phyloP scores from a whole-genome alignment of 2,797 vertebrate species.

The Mus caroli region DNA sequence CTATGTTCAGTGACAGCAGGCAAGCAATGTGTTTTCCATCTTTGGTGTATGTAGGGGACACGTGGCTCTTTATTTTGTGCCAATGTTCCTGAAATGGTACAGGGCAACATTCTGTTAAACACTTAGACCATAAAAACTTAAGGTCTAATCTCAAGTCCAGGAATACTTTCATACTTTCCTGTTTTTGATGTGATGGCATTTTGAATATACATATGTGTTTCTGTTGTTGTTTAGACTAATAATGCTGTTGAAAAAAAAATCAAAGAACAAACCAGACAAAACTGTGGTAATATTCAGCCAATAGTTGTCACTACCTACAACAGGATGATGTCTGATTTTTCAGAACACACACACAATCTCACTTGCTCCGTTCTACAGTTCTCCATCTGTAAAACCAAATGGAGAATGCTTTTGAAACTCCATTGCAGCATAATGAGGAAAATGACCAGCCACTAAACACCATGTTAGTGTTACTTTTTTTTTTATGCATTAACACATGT shows the following conservation, averaged over 20 bases:
- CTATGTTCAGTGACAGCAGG: conserved; percentile 34
- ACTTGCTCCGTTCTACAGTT: conserved; percentile 6
- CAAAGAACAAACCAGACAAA: conserved; percentile 27
- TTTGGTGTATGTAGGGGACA: conserved; percentile 2
- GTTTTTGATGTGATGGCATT: conserved; percentile 44
- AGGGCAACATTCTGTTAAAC: conserved; percentile 24
- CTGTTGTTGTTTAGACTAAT: conserved; percentile 4
- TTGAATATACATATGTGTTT: neutral
- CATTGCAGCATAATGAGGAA: conserved; percentile 16
- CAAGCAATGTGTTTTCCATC: conserved; percentile 48
- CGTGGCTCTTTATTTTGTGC: conserved; percentile 38
- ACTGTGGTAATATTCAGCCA: neutral
- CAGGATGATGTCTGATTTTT: conserved; percentile 45
- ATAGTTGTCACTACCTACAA: neutral
- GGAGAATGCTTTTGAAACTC: conserved; percentile 59
- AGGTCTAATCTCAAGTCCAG: conserved; percentile 32
- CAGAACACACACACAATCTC: neutral
- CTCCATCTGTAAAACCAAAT: conserved; percentile 19
- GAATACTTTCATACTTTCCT: neutral
- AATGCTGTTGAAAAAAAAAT: neutral
- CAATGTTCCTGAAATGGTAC: conserved; percentile 55
- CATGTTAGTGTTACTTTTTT: neutral
- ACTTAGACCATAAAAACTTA: neutral
- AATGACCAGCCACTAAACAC: conserved; percentile 25
- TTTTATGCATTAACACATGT: conserved; percentile 52